Evolutionary conservation across 1,140 invertebrate species (phyloP).

Genomic region (Protaetia brevitarsis): DNA sequence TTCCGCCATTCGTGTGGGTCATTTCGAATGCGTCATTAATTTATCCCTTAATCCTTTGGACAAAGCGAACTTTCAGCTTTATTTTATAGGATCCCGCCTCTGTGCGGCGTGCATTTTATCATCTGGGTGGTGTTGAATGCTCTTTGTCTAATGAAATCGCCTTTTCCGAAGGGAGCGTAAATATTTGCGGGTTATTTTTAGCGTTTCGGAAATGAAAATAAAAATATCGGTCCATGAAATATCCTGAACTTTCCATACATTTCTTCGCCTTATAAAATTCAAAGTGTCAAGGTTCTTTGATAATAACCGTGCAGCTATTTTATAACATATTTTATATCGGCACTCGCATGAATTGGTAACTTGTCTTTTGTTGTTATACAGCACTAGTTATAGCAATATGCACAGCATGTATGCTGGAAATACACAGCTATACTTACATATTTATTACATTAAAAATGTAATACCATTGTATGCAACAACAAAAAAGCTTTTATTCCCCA

Average conservation of each 20-base stretch:
- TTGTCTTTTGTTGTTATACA: too few relatives aligned
- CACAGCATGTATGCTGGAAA: too few relatives aligned
- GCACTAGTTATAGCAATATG: too few relatives aligned
- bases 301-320: too few relatives aligned
- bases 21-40: constrained; percentile 13
- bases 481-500: too few relatives aligned
- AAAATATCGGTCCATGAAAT: neutral
- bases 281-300: too few relatives aligned
- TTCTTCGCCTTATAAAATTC: too few relatives aligned
- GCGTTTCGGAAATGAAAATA: neutral
- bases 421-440: too few relatives aligned
- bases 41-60: constrained; percentile 3
- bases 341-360: too few relatives aligned
- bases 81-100: constrained; percentile 2
- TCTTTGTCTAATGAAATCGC: neutral
- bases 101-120: neutral
- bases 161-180: neutral
- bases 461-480: too few relatives aligned
- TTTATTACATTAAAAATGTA: too few relatives aligned
- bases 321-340: too few relatives aligned
- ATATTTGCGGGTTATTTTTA: constrained; percentile 6
- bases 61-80: constrained; percentile 7
- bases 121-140: neutral
- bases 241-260: neutral
- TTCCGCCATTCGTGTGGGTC: neutral